Evolutionary conservation across 64 coral and sea anemone species (phyloP).

Genomic region (Trachythela sp.): DNA sequence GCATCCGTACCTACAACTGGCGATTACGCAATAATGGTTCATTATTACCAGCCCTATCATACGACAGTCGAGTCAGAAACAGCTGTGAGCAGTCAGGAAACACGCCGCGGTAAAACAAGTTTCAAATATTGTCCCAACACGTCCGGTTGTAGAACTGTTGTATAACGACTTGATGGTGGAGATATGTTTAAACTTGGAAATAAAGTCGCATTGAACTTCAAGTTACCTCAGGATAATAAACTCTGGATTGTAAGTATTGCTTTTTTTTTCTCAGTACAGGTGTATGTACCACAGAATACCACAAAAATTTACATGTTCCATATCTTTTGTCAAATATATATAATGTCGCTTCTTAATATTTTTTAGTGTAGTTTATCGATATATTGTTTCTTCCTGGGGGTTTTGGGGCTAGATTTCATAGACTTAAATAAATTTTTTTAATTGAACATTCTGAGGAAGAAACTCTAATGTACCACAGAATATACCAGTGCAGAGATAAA

Average conservation of each 20-base stretch:
- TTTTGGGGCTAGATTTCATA: too few species aligned
- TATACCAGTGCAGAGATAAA: too few species aligned
- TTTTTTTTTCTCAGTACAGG: too few species aligned
- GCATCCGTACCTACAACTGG: conserved; percentile 39
- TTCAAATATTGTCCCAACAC: conserved; percentile 87
- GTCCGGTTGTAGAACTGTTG: conserved; percentile 66
- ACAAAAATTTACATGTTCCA: too few species aligned
- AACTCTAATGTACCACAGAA: too few species aligned
- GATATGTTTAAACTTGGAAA: conserved; percentile 63
- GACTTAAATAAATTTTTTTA: too few species aligned
- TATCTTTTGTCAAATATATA: too few species aligned
- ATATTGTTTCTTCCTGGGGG: too few species aligned
- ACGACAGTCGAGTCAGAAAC: conserved; percentile 46
- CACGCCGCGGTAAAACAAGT: conserved; percentile 37
- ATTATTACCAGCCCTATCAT: conserved; percentile 90
- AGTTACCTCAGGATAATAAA: conserved; percentile 55
- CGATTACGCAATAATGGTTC: conserved; percentile 72
- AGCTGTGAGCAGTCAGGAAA: conserved; percentile 58
- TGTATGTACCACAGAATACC: too few species aligned
- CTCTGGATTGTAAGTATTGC: conserved; percentile 85
- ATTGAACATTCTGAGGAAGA: too few species aligned
- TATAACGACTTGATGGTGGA: conserved; percentile 42
- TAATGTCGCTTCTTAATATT: too few species aligned
- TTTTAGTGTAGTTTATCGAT: too few species aligned
- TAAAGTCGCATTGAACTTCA: conserved; percentile 49